phyloP scores from a whole-genome alignment of 2,888 invertebrate genomes.

The Leptopterna dolabrata region DNA sequence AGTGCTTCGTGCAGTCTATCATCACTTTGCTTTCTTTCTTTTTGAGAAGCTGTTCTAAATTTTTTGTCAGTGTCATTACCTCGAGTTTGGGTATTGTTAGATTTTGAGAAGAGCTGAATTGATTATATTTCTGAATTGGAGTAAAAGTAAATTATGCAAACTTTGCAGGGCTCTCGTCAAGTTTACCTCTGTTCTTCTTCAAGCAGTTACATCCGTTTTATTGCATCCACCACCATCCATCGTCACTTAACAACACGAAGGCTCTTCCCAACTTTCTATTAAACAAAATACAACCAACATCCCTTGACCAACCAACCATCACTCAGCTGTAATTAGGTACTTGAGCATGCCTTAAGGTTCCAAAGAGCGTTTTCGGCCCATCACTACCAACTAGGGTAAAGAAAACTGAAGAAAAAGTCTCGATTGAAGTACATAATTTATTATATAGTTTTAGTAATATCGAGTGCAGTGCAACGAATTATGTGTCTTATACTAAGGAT shows the following conservation, averaged over 20 bases:
- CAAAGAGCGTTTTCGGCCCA: conserved; percentile 40
- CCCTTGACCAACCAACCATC: conserved; percentile 61
- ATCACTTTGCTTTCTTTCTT: neutral
- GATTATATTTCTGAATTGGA: conserved; percentile 41
- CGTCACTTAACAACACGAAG: conserved; percentile 60
- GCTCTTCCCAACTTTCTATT: conserved; percentile 59
- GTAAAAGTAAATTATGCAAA: conserved; percentile 57
- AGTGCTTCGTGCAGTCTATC: neutral
- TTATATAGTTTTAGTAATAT: conserved; percentile 12
- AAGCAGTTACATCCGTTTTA: conserved; percentile 58
- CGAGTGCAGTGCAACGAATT: neutral
- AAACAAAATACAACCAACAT: conserved; percentile 59
- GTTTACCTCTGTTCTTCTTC: conserved; percentile 58
- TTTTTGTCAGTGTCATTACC: neutral
- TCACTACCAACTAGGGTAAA: conserved; percentile 44
- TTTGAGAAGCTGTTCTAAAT: neutral
- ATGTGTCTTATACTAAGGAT: neutral
- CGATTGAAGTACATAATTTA: conserved; percentile 30
- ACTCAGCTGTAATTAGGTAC: conserved; percentile 59
- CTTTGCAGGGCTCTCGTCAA: conserved; percentile 58
- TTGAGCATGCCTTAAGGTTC: conserved; percentile 56
- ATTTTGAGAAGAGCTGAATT: conserved; percentile 45
- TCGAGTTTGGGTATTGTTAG: neutral
- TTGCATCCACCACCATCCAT: conserved; percentile 59
- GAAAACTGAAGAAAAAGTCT: conserved; percentile 23